Percentiles rank a stretch among this genome's conserved stretches.
Conservation (phyloP, 2,113 vertebrate genomes). For the Neodontobutis hainanensis region DNA sequence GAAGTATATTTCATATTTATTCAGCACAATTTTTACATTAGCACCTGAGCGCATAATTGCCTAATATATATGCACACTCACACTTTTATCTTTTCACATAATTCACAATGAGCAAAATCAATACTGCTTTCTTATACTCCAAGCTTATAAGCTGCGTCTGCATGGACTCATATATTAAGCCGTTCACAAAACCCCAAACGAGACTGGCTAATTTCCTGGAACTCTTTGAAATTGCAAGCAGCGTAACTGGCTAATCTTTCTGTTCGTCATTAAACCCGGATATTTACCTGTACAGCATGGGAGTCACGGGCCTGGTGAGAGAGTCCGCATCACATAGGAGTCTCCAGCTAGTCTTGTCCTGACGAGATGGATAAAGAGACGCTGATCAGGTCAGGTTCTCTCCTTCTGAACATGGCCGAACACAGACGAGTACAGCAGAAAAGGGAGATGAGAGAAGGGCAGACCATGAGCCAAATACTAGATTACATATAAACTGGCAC, state of each 20-base stretch:
- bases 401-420: slow-evolving; percentile 60
- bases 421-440: slow-evolving; percentile 68
- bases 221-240: slow-evolving; percentile 59
- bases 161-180: slow-evolving; percentile 72
- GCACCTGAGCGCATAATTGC: slow-evolving; percentile 70
- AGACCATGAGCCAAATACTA: slow-evolving; percentile 60
- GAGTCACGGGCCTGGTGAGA: slow-evolving; percentile 75
- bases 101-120: slow-evolving; percentile 77
- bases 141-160: slow-evolving; percentile 58
- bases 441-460: slow-evolving; percentile 54
- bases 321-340: slow-evolving; percentile 63
- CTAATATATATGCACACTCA: slow-evolving; percentile 78
- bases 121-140: slow-evolving; percentile 65
- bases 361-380: slow-evolving; percentile 68
- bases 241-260: slow-evolving; percentile 66
- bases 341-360: slow-evolving; percentile 66
- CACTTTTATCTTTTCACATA: slow-evolving; percentile 79
- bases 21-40: slow-evolving; percentile 72
- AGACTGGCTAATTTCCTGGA: slow-evolving; percentile 67
- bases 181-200: slow-evolving; percentile 58
- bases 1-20: slow-evolving; percentile 70
- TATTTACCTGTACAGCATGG: slow-evolving; percentile 77
- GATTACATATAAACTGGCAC: slow-evolving; percentile 73
- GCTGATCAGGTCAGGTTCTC: slow-evolving; percentile 57
- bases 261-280: slow-evolving; percentile 68